Percentiles rank a stretch among this genome's conserved stretches.
Evolutionary conservation across 1,140 invertebrate genomes (phyloP).

Genomic region (Thaumatotibia leucotreta): DNA sequence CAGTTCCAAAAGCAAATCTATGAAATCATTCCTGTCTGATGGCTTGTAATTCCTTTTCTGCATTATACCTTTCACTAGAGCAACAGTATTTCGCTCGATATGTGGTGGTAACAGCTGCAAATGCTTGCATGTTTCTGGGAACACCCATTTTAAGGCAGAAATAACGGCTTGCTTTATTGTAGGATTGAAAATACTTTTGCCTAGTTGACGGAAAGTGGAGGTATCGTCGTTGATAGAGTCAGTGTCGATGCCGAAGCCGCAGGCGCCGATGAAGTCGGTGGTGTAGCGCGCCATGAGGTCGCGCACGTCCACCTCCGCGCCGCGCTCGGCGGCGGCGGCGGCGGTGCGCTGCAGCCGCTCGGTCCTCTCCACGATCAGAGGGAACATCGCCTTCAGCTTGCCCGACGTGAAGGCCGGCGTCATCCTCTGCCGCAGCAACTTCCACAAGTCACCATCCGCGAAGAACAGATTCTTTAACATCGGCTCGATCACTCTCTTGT

Average conservation of each 20-base stretch:
- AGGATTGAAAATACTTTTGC: constrained; percentile 32
- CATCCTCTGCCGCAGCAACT: constrained; percentile 68
- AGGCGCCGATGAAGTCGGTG: constrained; percentile 61
- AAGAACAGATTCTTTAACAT: constrained; percentile 34
- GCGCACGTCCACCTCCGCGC: constrained; percentile 42
- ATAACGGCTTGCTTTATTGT: constrained; percentile 15
- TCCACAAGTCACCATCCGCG: constrained; percentile 67
- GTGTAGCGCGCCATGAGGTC: constrained; percentile 43
- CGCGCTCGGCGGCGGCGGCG: neutral
- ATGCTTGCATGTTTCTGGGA: constrained; percentile 19
- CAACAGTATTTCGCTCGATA: constrained; percentile 13
- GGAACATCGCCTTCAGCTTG: constrained; percentile 76
- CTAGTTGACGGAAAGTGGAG: constrained; percentile 30
- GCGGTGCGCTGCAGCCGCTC: constrained; percentile 31
- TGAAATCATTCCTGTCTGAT: constrained; percentile 69
- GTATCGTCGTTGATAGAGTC: constrained; percentile 32
- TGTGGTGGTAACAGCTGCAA: constrained; percentile 15
- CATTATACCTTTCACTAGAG: constrained; percentile 19
- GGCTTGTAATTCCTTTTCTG: constrained; percentile 22
- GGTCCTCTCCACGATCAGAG: constrained; percentile 37
- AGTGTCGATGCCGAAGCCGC: constrained; percentile 38
- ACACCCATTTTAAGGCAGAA: constrained; percentile 16
- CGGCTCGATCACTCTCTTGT: constrained; percentile 37
- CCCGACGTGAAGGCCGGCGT: constrained; percentile 75
- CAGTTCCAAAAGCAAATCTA: constrained; percentile 74